These are phyloP conservation scores for Pavo muticus DNA, from an alignment of 2,113 vertebrate species.

Conservation along the genomic window DNA sequence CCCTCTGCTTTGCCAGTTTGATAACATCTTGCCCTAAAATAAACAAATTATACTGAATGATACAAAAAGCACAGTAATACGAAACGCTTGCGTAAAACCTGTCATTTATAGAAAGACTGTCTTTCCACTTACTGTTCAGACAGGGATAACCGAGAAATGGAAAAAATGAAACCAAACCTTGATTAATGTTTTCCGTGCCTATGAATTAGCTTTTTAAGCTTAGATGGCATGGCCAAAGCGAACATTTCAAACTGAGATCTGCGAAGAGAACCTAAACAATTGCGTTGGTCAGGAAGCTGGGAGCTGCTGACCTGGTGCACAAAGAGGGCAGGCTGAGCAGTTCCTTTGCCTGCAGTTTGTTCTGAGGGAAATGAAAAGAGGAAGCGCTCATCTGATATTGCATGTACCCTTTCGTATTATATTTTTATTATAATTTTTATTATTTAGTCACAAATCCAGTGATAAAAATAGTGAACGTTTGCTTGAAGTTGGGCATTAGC, in stretches of 20 bases:
- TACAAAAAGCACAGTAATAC: not conserved
- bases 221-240: not conserved
- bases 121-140: not conserved
- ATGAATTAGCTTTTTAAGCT: not conserved
- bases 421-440: not conserved
- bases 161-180: not conserved
- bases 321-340: not conserved
- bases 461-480: not conserved
- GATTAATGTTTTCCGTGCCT: not conserved
- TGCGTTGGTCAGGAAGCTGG: not conserved
- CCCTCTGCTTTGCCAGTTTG: not conserved
- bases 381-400: not conserved
- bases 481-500: not conserved
- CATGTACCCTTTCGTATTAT: not conserved
- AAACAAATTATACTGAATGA: not conserved
- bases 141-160: not conserved
- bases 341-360: not conserved
- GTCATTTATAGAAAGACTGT: not conserved
- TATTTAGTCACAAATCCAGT: not conserved
- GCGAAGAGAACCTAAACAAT: not conserved
- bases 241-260: not conserved
- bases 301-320: not conserved
- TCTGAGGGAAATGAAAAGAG: not conserved
- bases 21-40: not conserved
- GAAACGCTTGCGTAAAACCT: not conserved